These are phyloP conservation scores for Phyllotis vaccarum DNA, from an alignment of 2,797 vertebrate species.

Conservation along the genomic window DNA sequence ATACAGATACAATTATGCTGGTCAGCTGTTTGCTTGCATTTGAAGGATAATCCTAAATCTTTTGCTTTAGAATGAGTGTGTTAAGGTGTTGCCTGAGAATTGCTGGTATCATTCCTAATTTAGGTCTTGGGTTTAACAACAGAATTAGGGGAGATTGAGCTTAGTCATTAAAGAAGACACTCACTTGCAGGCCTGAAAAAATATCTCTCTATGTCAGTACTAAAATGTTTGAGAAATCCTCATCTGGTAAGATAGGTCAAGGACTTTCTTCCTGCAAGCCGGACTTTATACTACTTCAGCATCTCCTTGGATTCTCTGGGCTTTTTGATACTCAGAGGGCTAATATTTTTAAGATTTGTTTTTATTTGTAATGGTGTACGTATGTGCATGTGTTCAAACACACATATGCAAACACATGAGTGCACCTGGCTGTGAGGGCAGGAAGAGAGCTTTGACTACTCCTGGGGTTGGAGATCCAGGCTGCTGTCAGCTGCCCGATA, in stretches of 20 bases:
- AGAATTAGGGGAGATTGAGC: slow-evolving; percentile 59
- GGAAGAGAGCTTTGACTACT: not conserved
- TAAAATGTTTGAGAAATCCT: slow-evolving; percentile 36
- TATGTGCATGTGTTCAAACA: not conserved
- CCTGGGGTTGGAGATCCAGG: not conserved
- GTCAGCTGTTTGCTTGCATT: slow-evolving; percentile 73
- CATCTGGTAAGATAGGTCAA: not conserved
- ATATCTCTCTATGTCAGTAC: not conserved
- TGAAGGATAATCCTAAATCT: slow-evolving; percentile 73
- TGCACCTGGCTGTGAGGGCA: no score
- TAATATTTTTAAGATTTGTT: not conserved
- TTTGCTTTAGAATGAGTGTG: slow-evolving; percentile 49
- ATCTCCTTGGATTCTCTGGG: not conserved
- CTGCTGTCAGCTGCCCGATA: not conserved
- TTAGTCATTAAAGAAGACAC: slow-evolving; percentile 53
- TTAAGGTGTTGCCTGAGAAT: slow-evolving; percentile 70
- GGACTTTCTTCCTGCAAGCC: not conserved
- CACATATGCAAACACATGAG: no score
- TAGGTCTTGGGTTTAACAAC: slow-evolving; percentile 62
- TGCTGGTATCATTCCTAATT: slow-evolving; percentile 76
- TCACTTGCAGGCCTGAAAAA: slow-evolving; percentile 22
- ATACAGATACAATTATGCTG: slow-evolving; percentile 78
- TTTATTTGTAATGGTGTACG: not conserved
- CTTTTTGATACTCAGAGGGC: not conserved
- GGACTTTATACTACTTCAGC: not conserved